Evolutionary conservation across 2,113 vertebrate species (phyloP), one percentile per base, ranked within the genome.

Genomic region (Rhinichthys klamathensis): DNA sequence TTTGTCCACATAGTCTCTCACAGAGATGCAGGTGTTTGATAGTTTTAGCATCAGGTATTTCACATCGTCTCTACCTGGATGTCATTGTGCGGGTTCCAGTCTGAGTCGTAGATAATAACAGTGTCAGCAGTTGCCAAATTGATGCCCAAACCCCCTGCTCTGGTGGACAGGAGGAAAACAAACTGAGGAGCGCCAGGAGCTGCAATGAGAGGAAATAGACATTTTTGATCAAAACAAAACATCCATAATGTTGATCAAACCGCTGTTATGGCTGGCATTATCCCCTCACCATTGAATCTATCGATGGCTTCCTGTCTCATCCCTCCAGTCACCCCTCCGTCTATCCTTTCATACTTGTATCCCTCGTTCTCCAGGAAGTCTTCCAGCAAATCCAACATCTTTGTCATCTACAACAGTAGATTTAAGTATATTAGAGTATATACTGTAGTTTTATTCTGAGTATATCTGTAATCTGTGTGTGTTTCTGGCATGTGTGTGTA

Each of bases 61-160:
- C 2, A 35, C 2, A 10, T 2, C 10, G 3, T 9, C 63, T 32
- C 30, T 92, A 99, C 97, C 96, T 99, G 98, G 84, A 99, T 99
- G 90, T 99, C 98, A 78, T 99, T 99, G 92, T 99, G 98, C 1
- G 98, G 98, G 89, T 99, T 99, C 98, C 98, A 99, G 93, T 99
- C 98, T 10, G 98, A 99, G 88, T 99, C 98, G 6, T 99, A 99
- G 87, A 99, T 99, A 86, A 99, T 95, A 86, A 99, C 98, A 7
- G 98, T 99, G 93, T 99, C 98, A 58, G 98, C 98, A 27, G 98
- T 99, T 67, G 98, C 98, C 74, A 99, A 94, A 90, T 99, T 99
- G 92, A 99, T 99, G 46, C 98, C 98, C 91, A 99, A 96, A 83
- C 98, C 98, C 7, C 98, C 98, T 78, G 98, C 98, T 93, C 98